Evolutionary conservation across 35 echinoderm and acorn worm genomes (phyloP).

Genomic region (Stichopus chloronotus): DNA sequence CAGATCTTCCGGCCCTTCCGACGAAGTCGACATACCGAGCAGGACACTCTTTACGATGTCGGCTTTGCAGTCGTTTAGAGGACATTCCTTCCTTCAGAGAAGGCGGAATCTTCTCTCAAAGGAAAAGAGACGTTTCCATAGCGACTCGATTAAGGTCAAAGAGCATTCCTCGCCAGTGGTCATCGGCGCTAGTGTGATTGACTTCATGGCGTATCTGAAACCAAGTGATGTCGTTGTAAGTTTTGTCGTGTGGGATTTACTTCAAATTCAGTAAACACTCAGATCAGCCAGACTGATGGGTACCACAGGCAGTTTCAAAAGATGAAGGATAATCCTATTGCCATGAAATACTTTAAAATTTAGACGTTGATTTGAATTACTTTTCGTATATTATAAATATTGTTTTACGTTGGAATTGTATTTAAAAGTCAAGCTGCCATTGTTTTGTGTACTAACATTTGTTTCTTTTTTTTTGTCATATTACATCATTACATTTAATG

Average conservation of each 20-base stretch:
- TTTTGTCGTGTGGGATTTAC: background rate
- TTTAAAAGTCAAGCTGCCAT: too few relatives aligned
- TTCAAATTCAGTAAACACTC: too few relatives aligned
- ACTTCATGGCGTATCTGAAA: constrained; percentile 58
- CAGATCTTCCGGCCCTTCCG: background rate
- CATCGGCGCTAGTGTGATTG: constrained; percentile 87
- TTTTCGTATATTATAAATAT: too few relatives aligned
- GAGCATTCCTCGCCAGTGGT: constrained; percentile 68
- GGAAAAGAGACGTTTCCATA: constrained; percentile 5
- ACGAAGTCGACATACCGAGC: background rate
- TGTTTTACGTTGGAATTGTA: too few relatives aligned
- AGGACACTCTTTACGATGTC: constrained; percentile 21
- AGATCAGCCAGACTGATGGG: too few relatives aligned
- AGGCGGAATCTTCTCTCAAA: background rate
- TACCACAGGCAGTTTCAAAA: too few relatives aligned
- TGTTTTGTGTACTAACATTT: too few relatives aligned
- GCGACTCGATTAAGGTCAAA: background rate
- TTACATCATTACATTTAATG: too few relatives aligned
- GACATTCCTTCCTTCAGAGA: background rate
- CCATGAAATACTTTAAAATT: too few relatives aligned
- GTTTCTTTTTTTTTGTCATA: too few relatives aligned
- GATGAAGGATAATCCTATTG: too few relatives aligned
- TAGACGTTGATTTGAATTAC: too few relatives aligned
- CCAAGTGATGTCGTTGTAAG: constrained; percentile 57
- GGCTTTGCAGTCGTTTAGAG: background rate